Conservation (phyloP, 2,113 vertebrate genomes). For the Sander lucioperca region DNA sequence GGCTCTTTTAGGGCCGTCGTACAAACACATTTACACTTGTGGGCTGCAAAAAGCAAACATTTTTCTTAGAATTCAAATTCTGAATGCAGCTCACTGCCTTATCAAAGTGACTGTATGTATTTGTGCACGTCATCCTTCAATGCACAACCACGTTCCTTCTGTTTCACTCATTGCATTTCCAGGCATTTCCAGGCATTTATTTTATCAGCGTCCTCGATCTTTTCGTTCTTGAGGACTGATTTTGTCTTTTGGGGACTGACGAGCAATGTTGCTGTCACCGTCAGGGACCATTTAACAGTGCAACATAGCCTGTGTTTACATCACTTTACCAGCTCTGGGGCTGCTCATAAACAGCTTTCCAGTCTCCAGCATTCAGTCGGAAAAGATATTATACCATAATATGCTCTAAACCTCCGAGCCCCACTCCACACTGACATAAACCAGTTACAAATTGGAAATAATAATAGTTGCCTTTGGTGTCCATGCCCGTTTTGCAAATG, state of each 20-base stretch:
- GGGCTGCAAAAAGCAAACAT: no score
- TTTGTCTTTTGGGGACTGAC: constrained; percentile 44
- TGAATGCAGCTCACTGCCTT: background rate
- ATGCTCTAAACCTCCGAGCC: constrained; percentile 22
- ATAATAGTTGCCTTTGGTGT: constrained; percentile 24
- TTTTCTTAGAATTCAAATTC: background rate
- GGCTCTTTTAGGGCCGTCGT: no score
- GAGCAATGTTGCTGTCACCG: constrained; percentile 20
- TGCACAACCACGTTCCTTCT: background rate
- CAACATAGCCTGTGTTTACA: constrained; percentile 38
- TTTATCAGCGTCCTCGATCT: constrained; percentile 45
- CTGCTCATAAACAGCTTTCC: constrained; percentile 41
- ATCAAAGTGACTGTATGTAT: background rate
- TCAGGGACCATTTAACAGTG: constrained; percentile 66
- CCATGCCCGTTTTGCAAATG: constrained; percentile 18
- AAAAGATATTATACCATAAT: constrained; percentile 30
- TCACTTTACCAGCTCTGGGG: constrained; percentile 37
- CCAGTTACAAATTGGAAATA: constrained; percentile 41
- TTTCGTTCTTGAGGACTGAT: constrained; percentile 32
- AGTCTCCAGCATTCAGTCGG: constrained; percentile 24
- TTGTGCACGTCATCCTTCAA: constrained; percentile 5
- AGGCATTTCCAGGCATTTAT: constrained; percentile 41
- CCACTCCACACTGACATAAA: constrained; percentile 35
- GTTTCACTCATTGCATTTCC: constrained; percentile 26
- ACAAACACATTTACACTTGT: constrained; percentile 1